Evolutionary conservation across 2,888 invertebrate genomes (phyloP).

Genomic region (Oxyteleia sp.): DNA sequence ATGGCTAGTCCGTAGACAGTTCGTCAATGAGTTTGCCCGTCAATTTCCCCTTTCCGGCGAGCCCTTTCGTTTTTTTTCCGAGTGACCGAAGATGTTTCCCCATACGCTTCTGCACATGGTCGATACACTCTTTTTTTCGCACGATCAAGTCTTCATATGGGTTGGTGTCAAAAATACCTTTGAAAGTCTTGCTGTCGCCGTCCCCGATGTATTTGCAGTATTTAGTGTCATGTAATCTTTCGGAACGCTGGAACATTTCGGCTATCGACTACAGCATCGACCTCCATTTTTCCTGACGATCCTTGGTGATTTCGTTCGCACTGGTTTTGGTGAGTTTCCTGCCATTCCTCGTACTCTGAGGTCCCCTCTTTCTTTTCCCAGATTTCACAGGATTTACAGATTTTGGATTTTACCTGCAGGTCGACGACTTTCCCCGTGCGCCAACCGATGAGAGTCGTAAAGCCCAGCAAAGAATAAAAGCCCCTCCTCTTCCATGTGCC

Average conservation of each 20-base stretch:
- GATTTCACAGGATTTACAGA: slow-evolving; percentile 45
- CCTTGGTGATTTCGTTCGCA: slow-evolving; percentile 2
- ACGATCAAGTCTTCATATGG: slow-evolving; percentile 43
- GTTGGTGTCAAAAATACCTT: slow-evolving; percentile 41
- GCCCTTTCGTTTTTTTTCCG: slow-evolving; percentile 14
- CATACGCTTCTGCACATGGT: slow-evolving; percentile 56
- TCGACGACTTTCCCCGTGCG: slow-evolving; percentile 61
- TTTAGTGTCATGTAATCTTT: slow-evolving; percentile 28
- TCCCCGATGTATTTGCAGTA: slow-evolving; percentile 47
- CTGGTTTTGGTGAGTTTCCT: neutral
- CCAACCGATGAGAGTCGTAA: no score
- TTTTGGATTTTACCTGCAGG: slow-evolving; percentile 40
- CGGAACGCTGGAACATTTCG: slow-evolving; percentile 46
- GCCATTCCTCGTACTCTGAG: no score
- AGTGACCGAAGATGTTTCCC: slow-evolving; percentile 24
- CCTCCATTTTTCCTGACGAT: slow-evolving; percentile 26
- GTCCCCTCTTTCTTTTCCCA: slow-evolving; percentile 53
- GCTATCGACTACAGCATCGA: slow-evolving; percentile 13
- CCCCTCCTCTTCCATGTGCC: slow-evolving; percentile 13
- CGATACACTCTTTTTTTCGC: slow-evolving; percentile 48
- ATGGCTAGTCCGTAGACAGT: slow-evolving; percentile 71
- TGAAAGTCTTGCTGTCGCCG: slow-evolving; percentile 48
- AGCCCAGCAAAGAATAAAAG: slow-evolving; percentile 31
- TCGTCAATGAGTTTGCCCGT: slow-evolving; percentile 62
- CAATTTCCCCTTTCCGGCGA: slow-evolving; percentile 48